Base-by-base conservation (phyloP, 2,797 vertebrate genomes). In the Chloroceryle inda region DNA sequence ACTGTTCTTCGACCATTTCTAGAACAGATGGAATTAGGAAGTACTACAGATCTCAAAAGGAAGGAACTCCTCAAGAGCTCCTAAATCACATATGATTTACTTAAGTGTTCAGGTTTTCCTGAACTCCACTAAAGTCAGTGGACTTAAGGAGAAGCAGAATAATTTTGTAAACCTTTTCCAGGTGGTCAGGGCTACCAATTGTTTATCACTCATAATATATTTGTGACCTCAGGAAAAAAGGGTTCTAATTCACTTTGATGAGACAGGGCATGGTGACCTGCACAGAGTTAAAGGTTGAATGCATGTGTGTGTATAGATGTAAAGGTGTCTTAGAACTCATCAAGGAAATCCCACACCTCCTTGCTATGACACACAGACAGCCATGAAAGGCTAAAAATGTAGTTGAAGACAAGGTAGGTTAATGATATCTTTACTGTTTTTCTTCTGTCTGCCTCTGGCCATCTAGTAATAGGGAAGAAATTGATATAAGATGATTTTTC, bases 61-160 rank as follows among this genome's bases (percentile, higher is more conserved):
- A 37, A 78, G 64, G 61, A 44, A 80, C 67, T 94, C 96, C 78
- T 95, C 80, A 88, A 64, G 71, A 77, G 5, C 42, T 96, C 66
- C 63, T 89, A 55, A 92, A 88, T 88, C 80, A 67, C 23, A 88
- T 75, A 63, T 13, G 31, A 73, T 88, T 69, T 76, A 55, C 19
- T 88, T n/a, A 40, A 71, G 14, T 31, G 14, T 73, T 79, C 47
- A 69, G 10, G 35, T 94, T 86, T 89, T 78, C 33, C 42, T 42
- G 37, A 68, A 47, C 66, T 78, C 45, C 42, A 27, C 17, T 63
- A 5, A 75, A 62, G 17, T 44, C 59, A 56, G 37, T 0, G 0
- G 27, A 47, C 31, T 72, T 13, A 20, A 75, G 38, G 11, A 74
- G 47, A 68, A 72, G 10, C 4, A 55, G 78, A 77, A 74, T 50